Evolutionary conservation across 1,140 invertebrate genomes (phyloP), one percentile per base, ranked within the genome.

Genomic region (Ptiloglossa arizonensis): DNA sequence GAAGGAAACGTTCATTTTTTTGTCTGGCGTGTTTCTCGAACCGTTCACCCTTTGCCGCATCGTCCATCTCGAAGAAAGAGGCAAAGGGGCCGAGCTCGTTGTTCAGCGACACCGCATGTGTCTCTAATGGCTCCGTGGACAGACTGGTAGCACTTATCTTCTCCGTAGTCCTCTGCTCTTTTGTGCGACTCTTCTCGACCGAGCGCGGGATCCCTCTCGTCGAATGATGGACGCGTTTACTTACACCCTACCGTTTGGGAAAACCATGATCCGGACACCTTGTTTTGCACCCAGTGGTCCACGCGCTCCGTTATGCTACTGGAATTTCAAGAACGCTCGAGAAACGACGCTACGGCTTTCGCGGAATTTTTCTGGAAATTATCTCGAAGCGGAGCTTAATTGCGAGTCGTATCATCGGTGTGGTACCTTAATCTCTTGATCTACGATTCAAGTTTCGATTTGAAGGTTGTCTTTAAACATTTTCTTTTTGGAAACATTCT

Each of bases 71-170:
- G 67, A 59, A n/a, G 52, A 82, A 80, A 35, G 56, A 52, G 32
- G 62, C 46, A 62, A 41, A 70, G 60, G 66, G 38, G 35, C 29
- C 38, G 63, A 32, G 56, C 27, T 72, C 59, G 71, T 69, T 81
- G 80, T 67, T 80, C 77, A 32, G 32, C 24, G 60, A 80, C 79
- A 62, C 81, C 76, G 75, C 82, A 77, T 79, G 85, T 83, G 79
- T 69, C 78, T 60, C 80, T 87, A 87, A 87, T 86, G 81, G 79
- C 69, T 52, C 57, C 66, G 68, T 38, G 32, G 75, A 85, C 54
- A 62, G 71, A 85, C 54, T 68, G 44, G 24, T 66, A 64, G 60
- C 73, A 79, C 83, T 85, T 85, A 79, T 87, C 75, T 80, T 38
- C 59, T 63, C 50, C 52, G 60, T 68, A 62, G 59, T 64, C 57